Base-by-base conservation (phyloP, 2,888 invertebrate genomes). In the Endomychus coccineus region DNA sequence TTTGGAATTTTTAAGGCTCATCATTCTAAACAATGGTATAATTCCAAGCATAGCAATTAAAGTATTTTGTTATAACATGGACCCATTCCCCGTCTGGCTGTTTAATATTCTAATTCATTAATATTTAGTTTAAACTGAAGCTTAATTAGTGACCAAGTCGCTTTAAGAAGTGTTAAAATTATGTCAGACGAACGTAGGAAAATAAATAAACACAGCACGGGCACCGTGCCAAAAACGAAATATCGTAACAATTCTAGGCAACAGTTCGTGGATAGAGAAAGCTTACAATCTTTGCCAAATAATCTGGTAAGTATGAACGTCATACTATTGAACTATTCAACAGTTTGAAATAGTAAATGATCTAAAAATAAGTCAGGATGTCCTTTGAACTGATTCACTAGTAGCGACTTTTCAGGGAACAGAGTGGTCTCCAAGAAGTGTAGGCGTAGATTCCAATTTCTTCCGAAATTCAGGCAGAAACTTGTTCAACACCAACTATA, bases 161-260 rank as follows among this genome's bases (percentile, higher is more conserved):
- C n/a, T n/a, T n/a, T n/a, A 34, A 22, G 30, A 31, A 23, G 30
- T 30, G n/a, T 37, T 33, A 16, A 23, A 36, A 52, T 42, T 43
- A 64, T 64, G 64, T 56, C 61, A 28, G 62, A 61, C 36, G 62
- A 61, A 36, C 55, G 56, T 33, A 54, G 59, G 40, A 62, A 61
- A 48, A 52, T 51, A 44, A 61, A 61, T 44, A 61, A 59, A 48
- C 56, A 53, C 38, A 55, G 60, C 46, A 79, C 79, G 52, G 80
- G 80, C 50, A 78, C 80, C 23, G 78, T 80, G 53, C 80, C 80
- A 48, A 80, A 80, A 68, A 70, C 73, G 34, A 76, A 75, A 66
- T 68, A 70, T 38, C 50, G 54, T 17, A 56, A 55, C 40, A 53
- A 54, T 40, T 49, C 29, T 16, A 31, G 35, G 14, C 35, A 34